Conservation (phyloP, 2,797 vertebrate species). For the Psittacula echo region DNA sequence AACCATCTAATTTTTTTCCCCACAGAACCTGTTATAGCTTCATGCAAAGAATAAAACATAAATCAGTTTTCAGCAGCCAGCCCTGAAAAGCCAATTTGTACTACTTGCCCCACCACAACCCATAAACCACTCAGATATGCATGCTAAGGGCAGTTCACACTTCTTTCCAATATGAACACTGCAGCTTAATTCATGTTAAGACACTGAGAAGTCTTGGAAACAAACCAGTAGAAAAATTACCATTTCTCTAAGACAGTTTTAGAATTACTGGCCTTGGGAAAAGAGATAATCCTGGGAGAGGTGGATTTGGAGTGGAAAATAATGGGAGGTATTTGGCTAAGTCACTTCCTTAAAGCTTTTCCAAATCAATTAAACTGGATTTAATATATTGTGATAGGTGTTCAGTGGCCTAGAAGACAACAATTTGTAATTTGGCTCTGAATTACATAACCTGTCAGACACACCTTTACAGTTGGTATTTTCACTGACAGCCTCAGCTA, state of each 20-base stretch:
- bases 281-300: neutral
- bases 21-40: neutral
- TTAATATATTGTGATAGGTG: slow-evolving; percentile 27
- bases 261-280: neutral
- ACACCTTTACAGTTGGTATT: slow-evolving; percentile 1
- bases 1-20: neutral
- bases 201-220: neutral
- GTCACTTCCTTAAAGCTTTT: slow-evolving; percentile 26
- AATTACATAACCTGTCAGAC: slow-evolving; percentile 18
- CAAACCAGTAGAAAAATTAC: neutral
- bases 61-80: neutral
- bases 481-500: neutral
- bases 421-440: slow-evolving; percentile 19
- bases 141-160: neutral
- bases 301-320: neutral
- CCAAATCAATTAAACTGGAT: slow-evolving; percentile 29
- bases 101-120: neutral
- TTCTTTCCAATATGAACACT: neutral
- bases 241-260: neutral
- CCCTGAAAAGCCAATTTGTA: neutral
- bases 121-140: neutral
- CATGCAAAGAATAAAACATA: neutral
- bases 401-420: slow-evolving; percentile 10
- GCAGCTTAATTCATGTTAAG: neutral
- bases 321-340: neutral